Percentiles rank a stretch among this genome's conserved stretches.
Evolutionary conservation across 2,113 vertebrate species (phyloP).

Genomic region (Chlamydotis undulata): DNA sequence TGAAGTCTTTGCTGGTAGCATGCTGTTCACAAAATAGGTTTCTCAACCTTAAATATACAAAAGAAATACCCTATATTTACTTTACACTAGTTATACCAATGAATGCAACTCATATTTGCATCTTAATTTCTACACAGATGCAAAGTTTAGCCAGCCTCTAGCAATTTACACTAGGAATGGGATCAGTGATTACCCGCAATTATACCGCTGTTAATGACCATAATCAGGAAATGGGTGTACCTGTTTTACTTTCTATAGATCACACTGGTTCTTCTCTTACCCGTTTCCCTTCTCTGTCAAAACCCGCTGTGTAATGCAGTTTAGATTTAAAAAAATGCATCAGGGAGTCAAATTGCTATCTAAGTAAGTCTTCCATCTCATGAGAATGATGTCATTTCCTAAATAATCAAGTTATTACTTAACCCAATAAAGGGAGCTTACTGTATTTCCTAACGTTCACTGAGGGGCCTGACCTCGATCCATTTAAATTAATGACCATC

Average conservation of each 20-base stretch:
- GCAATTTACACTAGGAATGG: conserved; percentile 1
- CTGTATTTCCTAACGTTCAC: not conserved
- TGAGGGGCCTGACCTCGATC: not conserved
- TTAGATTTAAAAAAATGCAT: not conserved
- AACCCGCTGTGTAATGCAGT: not conserved
- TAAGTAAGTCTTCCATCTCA: not conserved
- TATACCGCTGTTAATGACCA: conserved; percentile 8
- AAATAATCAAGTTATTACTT: not conserved
- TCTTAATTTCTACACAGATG: conserved; percentile 59
- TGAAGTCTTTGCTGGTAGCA: not conserved
- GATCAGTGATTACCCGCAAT: conserved; percentile 34
- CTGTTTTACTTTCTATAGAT: not conserved
- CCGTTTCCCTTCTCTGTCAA: not conserved
- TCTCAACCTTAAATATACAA: conserved; percentile 46
- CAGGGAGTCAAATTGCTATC: not conserved
- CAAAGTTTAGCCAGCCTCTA: conserved; percentile 27
- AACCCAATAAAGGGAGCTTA: not conserved
- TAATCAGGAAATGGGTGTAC: conserved; percentile 7
- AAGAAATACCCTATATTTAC: conserved; percentile 52
- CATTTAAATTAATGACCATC: not conserved
- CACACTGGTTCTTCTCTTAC: not conserved
- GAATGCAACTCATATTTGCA: conserved; percentile 56
- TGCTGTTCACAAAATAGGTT: conserved; percentile 47
- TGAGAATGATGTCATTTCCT: not conserved
- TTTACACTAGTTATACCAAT: conserved; percentile 39